phyloP scores from a whole-genome alignment of 2,797 vertebrate genomes.

The Anniella stebbinsi region DNA sequence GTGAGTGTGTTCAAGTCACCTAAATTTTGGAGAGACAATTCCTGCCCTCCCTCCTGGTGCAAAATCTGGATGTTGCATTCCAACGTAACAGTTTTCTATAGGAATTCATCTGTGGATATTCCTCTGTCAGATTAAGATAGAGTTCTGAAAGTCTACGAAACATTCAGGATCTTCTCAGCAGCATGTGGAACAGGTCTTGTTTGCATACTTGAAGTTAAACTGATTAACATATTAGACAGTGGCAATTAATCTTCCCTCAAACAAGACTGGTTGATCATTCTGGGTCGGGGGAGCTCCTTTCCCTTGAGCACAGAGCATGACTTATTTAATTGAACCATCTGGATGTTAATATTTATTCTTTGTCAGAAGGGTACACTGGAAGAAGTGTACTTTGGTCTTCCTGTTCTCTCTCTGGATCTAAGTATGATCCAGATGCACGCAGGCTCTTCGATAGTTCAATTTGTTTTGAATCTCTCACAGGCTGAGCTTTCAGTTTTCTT shows the following conservation, averaged over 20 bases:
- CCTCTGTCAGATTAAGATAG: background rate
- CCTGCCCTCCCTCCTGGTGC: background rate
- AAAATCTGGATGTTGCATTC: background rate
- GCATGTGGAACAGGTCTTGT: constrained; percentile 8
- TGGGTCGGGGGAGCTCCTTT: constrained; percentile 9
- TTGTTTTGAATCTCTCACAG: constrained; percentile 1
- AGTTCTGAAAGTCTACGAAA: background rate
- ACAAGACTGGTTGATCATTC: constrained; percentile 5
- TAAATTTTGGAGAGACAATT: background rate
- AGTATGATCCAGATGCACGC: background rate
- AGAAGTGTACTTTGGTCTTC: background rate
- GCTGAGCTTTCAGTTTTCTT: background rate
- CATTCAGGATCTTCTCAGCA: background rate
- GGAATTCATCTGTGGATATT: background rate
- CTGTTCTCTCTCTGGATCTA: background rate
- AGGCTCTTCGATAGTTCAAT: background rate
- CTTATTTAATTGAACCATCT: constrained; percentile 14
- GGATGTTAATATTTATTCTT: constrained; percentile 18
- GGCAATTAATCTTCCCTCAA: constrained; percentile 26
- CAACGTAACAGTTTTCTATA: background rate
- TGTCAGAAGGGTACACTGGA: background rate
- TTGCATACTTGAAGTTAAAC: background rate
- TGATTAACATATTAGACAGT: constrained; percentile 28
- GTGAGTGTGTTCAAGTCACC: background rate
- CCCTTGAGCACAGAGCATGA: background rate